Evolutionary conservation across 64 coral and sea anemone species (phyloP).

Genomic region (Stichodactyla mertensii): DNA sequence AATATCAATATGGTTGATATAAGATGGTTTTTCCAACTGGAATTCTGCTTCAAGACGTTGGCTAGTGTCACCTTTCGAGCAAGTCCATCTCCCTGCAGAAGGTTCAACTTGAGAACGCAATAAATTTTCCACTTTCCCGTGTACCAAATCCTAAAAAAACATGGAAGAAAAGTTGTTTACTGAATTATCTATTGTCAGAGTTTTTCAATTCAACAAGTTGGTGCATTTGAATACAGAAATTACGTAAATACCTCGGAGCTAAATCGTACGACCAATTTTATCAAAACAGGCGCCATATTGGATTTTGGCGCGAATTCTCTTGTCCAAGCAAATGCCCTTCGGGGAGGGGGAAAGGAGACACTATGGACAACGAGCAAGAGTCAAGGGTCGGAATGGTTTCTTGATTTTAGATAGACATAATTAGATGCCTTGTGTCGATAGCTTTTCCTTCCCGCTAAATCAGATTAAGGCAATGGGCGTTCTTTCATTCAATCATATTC

Average conservation of each 20-base stretch:
- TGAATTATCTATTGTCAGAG: not conserved
- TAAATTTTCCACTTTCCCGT: slow-evolving; percentile 71
- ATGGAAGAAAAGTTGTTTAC: not conserved
- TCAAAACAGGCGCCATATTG: slow-evolving; percentile 69
- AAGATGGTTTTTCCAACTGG: slow-evolving; percentile 75
- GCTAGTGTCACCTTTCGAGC: slow-evolving; percentile 43
- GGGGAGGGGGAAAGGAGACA: not conserved
- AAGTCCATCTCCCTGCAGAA: slow-evolving; percentile 55
- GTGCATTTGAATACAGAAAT: not conserved
- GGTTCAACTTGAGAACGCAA: slow-evolving; percentile 31
- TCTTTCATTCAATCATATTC: too few relatives aligned
- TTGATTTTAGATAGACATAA: too few relatives aligned
- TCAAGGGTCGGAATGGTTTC: too few relatives aligned
- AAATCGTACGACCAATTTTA: slow-evolving; percentile 62
- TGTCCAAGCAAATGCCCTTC: not conserved
- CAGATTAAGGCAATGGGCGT: too few relatives aligned
- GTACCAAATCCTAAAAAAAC: slow-evolving; percentile 13
- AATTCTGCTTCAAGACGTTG: slow-evolving; percentile 80
- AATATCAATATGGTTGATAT: slow-evolving; percentile 79
- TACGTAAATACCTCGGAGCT: slow-evolving; percentile 57
- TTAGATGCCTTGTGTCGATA: too few relatives aligned
- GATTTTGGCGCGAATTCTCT: slow-evolving; percentile 63
- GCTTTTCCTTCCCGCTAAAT: too few relatives aligned
- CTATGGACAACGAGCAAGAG: too few relatives aligned
- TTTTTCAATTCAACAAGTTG: not conserved